Base-by-base conservation (phyloP, 2,113 vertebrate species). In the Ceuthmochares aereus region DNA sequence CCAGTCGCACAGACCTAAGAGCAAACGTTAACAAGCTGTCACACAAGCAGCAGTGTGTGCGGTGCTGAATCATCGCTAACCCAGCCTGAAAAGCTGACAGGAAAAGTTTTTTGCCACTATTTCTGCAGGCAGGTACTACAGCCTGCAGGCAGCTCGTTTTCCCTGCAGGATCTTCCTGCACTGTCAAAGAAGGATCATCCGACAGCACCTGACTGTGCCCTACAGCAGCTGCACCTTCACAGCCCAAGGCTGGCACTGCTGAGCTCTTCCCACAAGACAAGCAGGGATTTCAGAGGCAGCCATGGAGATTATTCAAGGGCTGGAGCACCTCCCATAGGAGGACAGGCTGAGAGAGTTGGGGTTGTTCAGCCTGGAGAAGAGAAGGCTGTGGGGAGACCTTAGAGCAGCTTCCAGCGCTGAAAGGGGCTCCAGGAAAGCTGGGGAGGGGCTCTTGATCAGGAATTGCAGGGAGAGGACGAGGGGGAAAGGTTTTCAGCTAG, bases 231-330 rank as follows among this genome's bases (percentile, higher is more conserved):
- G 55, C 1, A 9, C 43, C 8, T 17, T 0, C 12, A 26, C 76
- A 74, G 63, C 22, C 12, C 45, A 14, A 21, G 15, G 25, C 5
- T 4, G 56, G 70, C 22, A n/a, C 9, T 0, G 0, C 1, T 4
- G 32, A 75, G 55, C 3, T 49, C 73, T 51, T 12, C 8, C 36
- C 56, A 27, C 34, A 40, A 29, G 32, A 55, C 14, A 29, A 30
- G 58, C n/a, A 23, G 32, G 40, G 40, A 45, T 45, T 45, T 45
- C 43, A 45, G 43, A 45, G 43, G 43, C 15, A 19, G 43, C 43
- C 43, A 45, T 45, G 43, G 43, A 45, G 43, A 45, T 45, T 12
- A 45, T 45, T 14, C 43, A 45, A 45, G 43, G 43, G 43, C 43
- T 45, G 6, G 43, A 45, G 43, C 14, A 45, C 43, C 43, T 6